Base-by-base conservation (phyloP, 2,888 invertebrate genomes). In the Chrysopilus asiliformis region DNA sequence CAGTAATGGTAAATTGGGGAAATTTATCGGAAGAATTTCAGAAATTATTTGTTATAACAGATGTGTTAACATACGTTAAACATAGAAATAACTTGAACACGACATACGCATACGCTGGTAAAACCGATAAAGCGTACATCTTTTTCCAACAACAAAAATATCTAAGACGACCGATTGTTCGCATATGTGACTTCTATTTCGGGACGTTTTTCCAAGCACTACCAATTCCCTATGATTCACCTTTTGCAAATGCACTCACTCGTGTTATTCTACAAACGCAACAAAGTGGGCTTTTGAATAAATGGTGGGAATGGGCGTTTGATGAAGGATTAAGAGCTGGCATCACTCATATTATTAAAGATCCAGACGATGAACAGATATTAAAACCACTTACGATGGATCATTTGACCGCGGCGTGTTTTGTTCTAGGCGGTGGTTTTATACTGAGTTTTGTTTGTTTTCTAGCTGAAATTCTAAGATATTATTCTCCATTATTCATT, bases 221-320 rank as follows among this genome's bases (percentile, higher is more conserved):
- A 8, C n/a, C 13, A 6, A 16, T 34, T 18, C 12, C 12, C 8
- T n/a, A 27, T 34, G 18, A 17, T 13, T 18, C 34, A 7, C 34
- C 34, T 7, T 34, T 27, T 12, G 24, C 26, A n/a, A 27, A 34
- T 12, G 16, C 34, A 6, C 13, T 34, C n/a, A 7, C 12, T 27
- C 26, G 34, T 4, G 34, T 34, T 8, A 27, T 34, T 14, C n/a
- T 26, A 13, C 34, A 34, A 17, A 27, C 13, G 8, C 13, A 27
- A 3, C 17, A 34, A 12, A 7, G 18, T 17, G 34, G 34, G 7
- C 18, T 34, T 12, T 4, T 9, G 3, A 14, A 2, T 5, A 25
- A 26, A 3, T 34, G 34, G 34, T 17, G 12, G 14, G 14, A 34
- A 26, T 16, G 13, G 5, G 26, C 34, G 7, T 26, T n/a, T 8